phyloP scores from a whole-genome alignment of 2,113 vertebrate genomes.

The Telmatochromis brichardi region DNA sequence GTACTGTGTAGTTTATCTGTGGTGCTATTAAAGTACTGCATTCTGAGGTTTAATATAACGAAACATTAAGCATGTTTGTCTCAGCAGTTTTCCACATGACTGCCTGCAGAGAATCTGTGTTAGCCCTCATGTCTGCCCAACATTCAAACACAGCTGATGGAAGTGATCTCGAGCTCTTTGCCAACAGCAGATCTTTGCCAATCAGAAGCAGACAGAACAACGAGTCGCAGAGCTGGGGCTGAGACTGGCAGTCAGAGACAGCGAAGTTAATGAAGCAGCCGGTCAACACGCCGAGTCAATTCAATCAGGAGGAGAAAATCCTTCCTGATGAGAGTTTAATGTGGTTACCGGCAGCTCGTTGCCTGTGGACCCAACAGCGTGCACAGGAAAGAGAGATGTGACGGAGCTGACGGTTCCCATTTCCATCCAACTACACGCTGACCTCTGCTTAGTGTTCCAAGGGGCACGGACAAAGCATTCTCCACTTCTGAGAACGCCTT shows the following conservation, averaged over 20 bases:
- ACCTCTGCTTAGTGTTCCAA: not conserved
- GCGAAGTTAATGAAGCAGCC: not conserved
- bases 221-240: not conserved
- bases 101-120: not conserved
- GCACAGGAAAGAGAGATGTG: not conserved
- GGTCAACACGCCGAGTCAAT: not conserved
- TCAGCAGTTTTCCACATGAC: not conserved
- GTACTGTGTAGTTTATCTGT: not conserved
- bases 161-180: not conserved
- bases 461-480: not conserved
- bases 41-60: not conserved
- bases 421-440: not conserved
- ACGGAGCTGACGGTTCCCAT: not conserved
- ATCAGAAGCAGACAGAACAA: not conserved
- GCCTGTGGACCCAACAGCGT: not conserved
- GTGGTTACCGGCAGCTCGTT: not conserved
- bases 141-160: not conserved
- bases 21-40: not conserved
- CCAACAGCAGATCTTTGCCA: not conserved
- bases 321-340: slow-evolving; percentile 12
- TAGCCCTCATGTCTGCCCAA: not conserved
- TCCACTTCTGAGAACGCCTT: not conserved
- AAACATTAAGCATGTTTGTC: not conserved
- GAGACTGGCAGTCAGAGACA: not conserved
- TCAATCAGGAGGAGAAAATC: slow-evolving; percentile 9